Evolutionary conservation across 2,888 invertebrate species (phyloP), one percentile per base, ranked within the genome.

Genomic region (Perizoma flavofasciatum): DNA sequence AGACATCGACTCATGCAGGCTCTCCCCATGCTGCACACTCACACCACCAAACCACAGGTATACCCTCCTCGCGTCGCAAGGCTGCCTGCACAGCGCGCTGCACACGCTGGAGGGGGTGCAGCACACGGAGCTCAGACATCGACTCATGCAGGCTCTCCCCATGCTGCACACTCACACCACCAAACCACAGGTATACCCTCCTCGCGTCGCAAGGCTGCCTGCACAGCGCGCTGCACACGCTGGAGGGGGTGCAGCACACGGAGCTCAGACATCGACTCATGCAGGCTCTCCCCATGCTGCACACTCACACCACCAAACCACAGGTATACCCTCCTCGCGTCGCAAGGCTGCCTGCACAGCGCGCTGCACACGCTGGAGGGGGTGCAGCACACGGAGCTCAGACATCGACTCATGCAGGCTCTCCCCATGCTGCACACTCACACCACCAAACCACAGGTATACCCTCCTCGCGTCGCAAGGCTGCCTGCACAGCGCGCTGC

Each of bases 131-230:
- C 22, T 22, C 22, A 22, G 22, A 22, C 22, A 22, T 22, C 22
- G 22, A 22, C 22, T 22, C 22, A 22, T 22, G 22, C 22, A 22
- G 22, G 22, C 22, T 22, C 22, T 22, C 22, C 22, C 22, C 22
- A 22, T 22, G 22, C 22, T 22, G 22, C 22, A 22, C 22, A 22
- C 1, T 22, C 22, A 22, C 22, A 22, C 22, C 22, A 22, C 22
- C 22, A 22, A 22, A 22, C 22, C 22, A 22, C 22, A 22, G 22
- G 22, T 22, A 22, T 22, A 22, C 22, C 22, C 22, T 22, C 6
- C 88, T 98, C 55, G 97, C 97, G 0, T 93, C 96, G 0, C 98
- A 98, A 83, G 98, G 98, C 49, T 95, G 95, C 68, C 90, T 98
- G 32, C 93, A 94, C 59, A 94, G 95, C 5, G 98, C 98, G 0